A percentile compares a stretch with the other conserved stretches of the same genome.
Evolutionary conservation across 2,888 invertebrate genomes (phyloP).

Genomic region (Limnephilus rhombicus): DNA sequence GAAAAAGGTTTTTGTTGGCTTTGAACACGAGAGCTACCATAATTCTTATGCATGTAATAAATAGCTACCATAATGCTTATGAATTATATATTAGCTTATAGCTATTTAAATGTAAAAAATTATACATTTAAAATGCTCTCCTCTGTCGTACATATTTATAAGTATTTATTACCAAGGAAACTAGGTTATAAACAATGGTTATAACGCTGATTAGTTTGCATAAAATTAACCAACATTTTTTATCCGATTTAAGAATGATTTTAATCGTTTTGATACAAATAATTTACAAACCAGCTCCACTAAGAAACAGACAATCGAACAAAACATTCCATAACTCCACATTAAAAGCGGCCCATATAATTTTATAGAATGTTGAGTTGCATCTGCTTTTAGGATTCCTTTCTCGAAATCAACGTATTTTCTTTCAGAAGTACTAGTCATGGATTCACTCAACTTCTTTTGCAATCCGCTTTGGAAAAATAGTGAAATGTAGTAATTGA

Average conservation of each 20-base stretch:
- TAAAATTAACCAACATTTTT: not conserved
- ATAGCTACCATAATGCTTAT: too few species aligned
- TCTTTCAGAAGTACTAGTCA: not conserved
- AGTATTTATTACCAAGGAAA: not conserved
- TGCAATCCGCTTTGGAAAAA: constrained; percentile 55
- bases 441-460: constrained; percentile 49
- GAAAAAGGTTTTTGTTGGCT: too few species aligned
- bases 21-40: too few species aligned
- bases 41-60: too few species aligned
- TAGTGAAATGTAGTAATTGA: constrained; percentile 53
- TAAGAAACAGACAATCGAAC: constrained; percentile 28
- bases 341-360: constrained; percentile 53
- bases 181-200: not conserved
- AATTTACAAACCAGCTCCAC: constrained; percentile 24
- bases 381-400: constrained; percentile 12
- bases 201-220: not conserved
- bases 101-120: too few species aligned
- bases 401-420: constrained; percentile 25
- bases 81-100: too few species aligned
- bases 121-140: not conserved
- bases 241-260: not conserved
- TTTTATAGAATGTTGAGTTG: not conserved
- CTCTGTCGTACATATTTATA: not conserved
- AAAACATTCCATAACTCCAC: constrained; percentile 60
- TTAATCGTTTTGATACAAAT: constrained; percentile 8